Percentiles rank a stretch among this genome's conserved stretches.
Evolutionary conservation across 2,797 vertebrate species (phyloP).

Genomic region (Alectoris magna): DNA sequence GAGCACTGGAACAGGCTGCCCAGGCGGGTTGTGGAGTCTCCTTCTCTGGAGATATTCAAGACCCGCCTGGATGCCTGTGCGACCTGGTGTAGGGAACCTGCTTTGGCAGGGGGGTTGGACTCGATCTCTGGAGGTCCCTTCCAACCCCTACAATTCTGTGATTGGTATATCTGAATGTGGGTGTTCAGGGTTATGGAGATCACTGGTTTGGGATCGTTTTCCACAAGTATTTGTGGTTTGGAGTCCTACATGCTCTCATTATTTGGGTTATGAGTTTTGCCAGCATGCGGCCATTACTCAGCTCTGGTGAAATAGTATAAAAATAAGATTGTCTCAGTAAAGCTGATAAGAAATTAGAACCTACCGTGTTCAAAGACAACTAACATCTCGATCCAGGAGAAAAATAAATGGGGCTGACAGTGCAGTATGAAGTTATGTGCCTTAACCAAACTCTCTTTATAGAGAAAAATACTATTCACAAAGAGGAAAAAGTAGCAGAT

Average conservation of each 20-base stretch:
- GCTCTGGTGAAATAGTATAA: background rate
- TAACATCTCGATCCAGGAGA: background rate
- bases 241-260: background rate
- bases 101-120: too few relatives aligned
- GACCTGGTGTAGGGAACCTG: too few relatives aligned
- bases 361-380: background rate
- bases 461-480: background rate
- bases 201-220: background rate
- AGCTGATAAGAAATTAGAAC: constrained; percentile 6
- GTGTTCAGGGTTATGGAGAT: accelerated
- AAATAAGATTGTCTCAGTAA: background rate
- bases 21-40: too few relatives aligned
- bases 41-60: too few relatives aligned
- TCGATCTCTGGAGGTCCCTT: too few relatives aligned
- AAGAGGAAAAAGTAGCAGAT: background rate
- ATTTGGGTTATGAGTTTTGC: background rate
- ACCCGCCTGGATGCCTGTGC: too few relatives aligned
- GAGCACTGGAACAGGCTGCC: too few relatives aligned
- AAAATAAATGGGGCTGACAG: background rate
- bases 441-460: background rate
- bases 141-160: too few relatives aligned
- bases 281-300: background rate
- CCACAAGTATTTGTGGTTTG: background rate
- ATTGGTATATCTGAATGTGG: background rate
- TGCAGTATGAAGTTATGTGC: background rate